Evolutionary conservation across 2,113 vertebrate genomes (phyloP), one percentile per base, ranked within the genome.

Genomic region (Centrocercus urophasianus): DNA sequence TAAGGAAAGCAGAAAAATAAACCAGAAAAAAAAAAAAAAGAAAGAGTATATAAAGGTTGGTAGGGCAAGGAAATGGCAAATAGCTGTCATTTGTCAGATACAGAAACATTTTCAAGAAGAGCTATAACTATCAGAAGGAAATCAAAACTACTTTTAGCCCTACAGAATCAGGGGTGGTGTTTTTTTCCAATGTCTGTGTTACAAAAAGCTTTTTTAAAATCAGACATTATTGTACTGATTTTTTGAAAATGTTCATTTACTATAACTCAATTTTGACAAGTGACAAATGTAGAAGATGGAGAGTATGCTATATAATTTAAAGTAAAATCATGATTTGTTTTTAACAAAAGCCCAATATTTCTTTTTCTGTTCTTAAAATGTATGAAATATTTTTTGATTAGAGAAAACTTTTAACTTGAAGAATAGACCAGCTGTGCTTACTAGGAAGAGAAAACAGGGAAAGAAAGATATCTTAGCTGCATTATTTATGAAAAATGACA

Each of bases 371-470:
- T 21, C 60, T 89, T 78, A 88, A 88, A 93, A 86, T 69, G 52
- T 86, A 81, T 32, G 13, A 90, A 95, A 93, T 91, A 27, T 89
- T 30, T 95, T 96, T 94, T 93, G 90, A 95, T 93, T 91, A 57
- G 77, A 71, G 76, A 87, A 95, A 95, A 76, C 13, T 71, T 95
- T 93, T 89, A 77, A 66, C 61, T 93, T 75, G 61, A 86, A 95
- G 78, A 96, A 95, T 91, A 84, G 93, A 54, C 61, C 95, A 97
- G 91, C 93, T 97, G 95, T 95, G 88, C 88, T 94, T 96, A 93
- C 91, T 75, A 86, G 61, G 76, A 86, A 70, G 40, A 86, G 34
- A 92, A 92, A 88, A 89, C 60, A 30, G 56, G 83, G 64, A 82
- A 76, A 66, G 42, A 69, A 34, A 24, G 19, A 82, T 91, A 95